These are phyloP conservation scores for Pteropus rufus DNA, from an alignment of 2,797 vertebrate species.

Conservation along the genomic window DNA sequence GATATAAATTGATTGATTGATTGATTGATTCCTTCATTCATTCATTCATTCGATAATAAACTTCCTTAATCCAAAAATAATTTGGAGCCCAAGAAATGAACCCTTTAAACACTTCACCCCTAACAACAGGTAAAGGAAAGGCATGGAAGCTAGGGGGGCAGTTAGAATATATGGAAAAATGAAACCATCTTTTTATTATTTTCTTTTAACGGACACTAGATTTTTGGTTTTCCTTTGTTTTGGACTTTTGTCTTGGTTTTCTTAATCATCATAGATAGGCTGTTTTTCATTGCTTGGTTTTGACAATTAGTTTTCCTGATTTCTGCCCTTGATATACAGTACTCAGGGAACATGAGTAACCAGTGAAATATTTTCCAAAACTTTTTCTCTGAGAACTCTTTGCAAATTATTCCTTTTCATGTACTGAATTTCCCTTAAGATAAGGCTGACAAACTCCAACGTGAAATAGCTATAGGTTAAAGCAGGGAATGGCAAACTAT, in stretches of 20 bases:
- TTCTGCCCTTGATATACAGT: conserved; percentile 8
- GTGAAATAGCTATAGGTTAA: conserved; percentile 44
- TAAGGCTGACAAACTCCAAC: background rate
- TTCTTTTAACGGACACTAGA: background rate
- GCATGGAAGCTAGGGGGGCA: background rate
- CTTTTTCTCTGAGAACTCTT: background rate
- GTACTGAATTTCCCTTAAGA: conserved; percentile 16
- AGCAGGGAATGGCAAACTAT: background rate
- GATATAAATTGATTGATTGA: background rate
- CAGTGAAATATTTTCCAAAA: conserved; percentile 13
- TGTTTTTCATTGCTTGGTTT: conserved; percentile 37
- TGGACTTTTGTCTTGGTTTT: background rate
- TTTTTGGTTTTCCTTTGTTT: conserved; percentile 46
- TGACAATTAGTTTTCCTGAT: background rate
- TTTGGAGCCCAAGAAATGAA: background rate
- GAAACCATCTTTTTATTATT: background rate
- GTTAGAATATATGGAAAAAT: conserved; percentile 6
- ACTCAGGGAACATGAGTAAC: background rate
- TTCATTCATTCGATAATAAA: conserved; percentile 30
- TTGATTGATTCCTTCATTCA: background rate
- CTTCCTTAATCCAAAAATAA: background rate
- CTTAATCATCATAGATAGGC: background rate
- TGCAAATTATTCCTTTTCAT: background rate
- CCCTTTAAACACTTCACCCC: background rate
- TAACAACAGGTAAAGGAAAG: background rate